phyloP scores from a whole-genome alignment of 2,113 vertebrate species.

The Saimiri boliviensis region DNA sequence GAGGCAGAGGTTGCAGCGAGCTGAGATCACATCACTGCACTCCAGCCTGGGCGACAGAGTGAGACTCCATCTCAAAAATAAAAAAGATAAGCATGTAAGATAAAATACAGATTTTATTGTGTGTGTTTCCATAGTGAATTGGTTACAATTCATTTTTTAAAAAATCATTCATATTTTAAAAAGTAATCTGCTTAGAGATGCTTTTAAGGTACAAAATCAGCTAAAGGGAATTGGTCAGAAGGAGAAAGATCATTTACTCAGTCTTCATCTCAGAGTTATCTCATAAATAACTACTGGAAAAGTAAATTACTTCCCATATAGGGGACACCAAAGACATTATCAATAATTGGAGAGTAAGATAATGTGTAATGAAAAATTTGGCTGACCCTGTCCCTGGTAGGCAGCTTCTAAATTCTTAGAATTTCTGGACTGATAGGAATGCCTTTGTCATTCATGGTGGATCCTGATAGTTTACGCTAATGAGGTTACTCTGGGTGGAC shows the following conservation, averaged over 20 bases:
- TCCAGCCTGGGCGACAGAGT: too few species aligned
- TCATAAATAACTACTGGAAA: conserved; percentile 4
- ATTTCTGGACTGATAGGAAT: not conserved
- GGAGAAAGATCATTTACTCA: not conserved
- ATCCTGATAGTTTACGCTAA: not conserved
- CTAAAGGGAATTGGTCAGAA: not conserved
- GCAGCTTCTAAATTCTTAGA: not conserved
- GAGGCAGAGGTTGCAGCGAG: too few species aligned
- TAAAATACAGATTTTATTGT: not conserved
- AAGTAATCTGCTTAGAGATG: conserved; percentile 17
- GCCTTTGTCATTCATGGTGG: not conserved
- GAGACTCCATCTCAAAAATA: too few species aligned
- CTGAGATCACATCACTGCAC: too few species aligned
- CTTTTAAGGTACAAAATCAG: not conserved
- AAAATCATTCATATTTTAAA: not conserved
- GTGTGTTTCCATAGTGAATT: not conserved
- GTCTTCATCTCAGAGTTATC: not conserved
- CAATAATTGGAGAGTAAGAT: not conserved
- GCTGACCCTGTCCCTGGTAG: not conserved
- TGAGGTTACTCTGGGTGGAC: not conserved
- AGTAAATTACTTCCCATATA: conserved; percentile 21
- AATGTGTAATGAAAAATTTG: not conserved
- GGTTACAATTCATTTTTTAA: not conserved
- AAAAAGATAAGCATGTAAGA: not conserved
- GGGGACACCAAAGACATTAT: not conserved